phyloP scores from a whole-genome alignment of 2,113 vertebrate genomes.

The Epinephelus fuscoguttatus region DNA sequence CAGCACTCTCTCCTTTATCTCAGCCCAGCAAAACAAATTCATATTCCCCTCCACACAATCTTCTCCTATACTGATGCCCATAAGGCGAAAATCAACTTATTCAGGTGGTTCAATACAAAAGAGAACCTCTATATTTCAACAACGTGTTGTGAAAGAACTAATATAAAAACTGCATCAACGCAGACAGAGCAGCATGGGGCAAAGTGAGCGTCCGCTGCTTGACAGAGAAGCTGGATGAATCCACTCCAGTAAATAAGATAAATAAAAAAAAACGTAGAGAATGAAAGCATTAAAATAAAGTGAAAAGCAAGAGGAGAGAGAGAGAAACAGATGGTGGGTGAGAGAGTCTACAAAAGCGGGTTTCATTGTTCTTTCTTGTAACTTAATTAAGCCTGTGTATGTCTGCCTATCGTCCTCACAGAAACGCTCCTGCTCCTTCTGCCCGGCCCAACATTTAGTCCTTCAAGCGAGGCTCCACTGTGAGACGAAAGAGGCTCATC shows the following conservation, averaged over 20 bases:
- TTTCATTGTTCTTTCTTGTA: constrained; percentile 64
- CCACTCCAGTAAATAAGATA: constrained; percentile 45
- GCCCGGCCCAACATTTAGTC: constrained; percentile 50
- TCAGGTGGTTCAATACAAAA: constrained; percentile 42
- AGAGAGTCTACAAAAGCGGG: constrained; percentile 34
- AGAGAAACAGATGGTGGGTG: constrained; percentile 39
- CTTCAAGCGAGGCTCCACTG: constrained; percentile 33
- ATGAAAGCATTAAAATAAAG: constrained; percentile 47
- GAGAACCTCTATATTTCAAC: constrained; percentile 34
- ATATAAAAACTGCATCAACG: constrained; percentile 41
- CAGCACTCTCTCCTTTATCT: not conserved
- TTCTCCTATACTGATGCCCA: not conserved
- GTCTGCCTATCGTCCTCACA: constrained; percentile 41
- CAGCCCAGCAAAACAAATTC: constrained; percentile 16
- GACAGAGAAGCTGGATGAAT: constrained; percentile 58
- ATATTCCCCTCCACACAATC: constrained; percentile 16
- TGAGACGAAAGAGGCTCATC: constrained; percentile 70
- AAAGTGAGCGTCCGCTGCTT: constrained; percentile 31
- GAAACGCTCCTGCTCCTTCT: constrained; percentile 56
- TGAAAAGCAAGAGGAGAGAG: constrained; percentile 1
- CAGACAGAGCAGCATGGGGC: constrained; percentile 26
- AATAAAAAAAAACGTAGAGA: not conserved
- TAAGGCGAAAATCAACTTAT: not conserved
- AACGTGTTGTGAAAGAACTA: constrained; percentile 21
- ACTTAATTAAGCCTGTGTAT: constrained; percentile 66